Conservation (phyloP, 2,888 invertebrate genomes). For the Melinaea marsaeus region DNA sequence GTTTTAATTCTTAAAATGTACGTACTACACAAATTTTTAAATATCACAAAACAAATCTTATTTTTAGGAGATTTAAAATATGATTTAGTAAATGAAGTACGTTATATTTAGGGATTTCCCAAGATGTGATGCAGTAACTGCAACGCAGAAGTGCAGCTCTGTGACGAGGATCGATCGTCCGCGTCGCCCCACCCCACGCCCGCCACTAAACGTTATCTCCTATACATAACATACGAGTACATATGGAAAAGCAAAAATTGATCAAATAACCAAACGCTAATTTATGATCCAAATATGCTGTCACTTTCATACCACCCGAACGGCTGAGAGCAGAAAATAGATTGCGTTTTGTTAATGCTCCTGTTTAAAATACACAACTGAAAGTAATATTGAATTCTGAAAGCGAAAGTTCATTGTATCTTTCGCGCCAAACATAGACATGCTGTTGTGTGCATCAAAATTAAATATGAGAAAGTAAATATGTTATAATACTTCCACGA, state of each 20-base stretch:
- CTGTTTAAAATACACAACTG: conserved; percentile 3
- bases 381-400: conserved; percentile 5
- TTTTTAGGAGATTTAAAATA: too few relatives aligned
- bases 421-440: conserved; percentile 1
- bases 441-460: conserved; percentile 1
- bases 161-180: conserved; percentile 66
- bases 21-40: not conserved
- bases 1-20: not conserved
- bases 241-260: conserved; percentile 1
- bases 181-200: conserved; percentile 37
- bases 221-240: conserved; percentile 27
- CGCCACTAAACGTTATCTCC: conserved; percentile 55
- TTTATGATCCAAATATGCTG: not conserved
- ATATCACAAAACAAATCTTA: too few relatives aligned
- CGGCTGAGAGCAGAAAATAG: not conserved
- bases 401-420: conserved; percentile 7
- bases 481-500: not conserved
- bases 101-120: conserved; percentile 18
- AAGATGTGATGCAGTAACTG: conserved; percentile 55
- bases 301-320: not conserved
- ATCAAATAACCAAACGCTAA: not conserved
- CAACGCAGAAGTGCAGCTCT: conserved; percentile 54
- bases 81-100: not conserved
- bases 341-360: not conserved
- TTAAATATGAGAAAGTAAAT: not conserved